Conservation (phyloP, 2,888 invertebrate species). For the Drosophila parthenogenetica region DNA sequence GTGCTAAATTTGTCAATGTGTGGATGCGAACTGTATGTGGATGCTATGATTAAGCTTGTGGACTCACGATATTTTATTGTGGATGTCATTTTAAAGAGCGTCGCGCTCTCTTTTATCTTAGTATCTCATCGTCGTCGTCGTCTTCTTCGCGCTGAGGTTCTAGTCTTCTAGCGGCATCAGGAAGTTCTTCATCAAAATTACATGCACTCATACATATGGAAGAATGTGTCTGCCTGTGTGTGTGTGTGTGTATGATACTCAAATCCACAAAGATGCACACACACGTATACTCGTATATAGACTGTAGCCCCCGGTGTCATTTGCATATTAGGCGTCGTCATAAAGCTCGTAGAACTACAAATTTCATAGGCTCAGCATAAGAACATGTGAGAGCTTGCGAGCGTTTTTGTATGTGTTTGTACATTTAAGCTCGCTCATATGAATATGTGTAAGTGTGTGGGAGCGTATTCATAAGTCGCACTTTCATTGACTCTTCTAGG, state of each 20-base stretch:
- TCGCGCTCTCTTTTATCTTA: constrained; percentile 45
- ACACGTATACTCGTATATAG: neutral
- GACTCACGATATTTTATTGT: constrained; percentile 34
- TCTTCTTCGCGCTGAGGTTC: neutral
- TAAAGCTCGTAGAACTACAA: constrained; percentile 29
- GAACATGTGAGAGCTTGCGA: neutral
- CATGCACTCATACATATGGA: constrained; percentile 46
- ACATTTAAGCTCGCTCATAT: neutral
- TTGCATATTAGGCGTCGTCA: constrained; percentile 59
- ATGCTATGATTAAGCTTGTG: constrained; percentile 57
- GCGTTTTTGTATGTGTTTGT: too few relatives aligned
- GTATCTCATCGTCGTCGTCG: constrained; percentile 31
- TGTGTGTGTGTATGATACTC: constrained; percentile 12
- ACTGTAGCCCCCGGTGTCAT: constrained; percentile 39
- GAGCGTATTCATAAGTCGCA: constrained; percentile 46
- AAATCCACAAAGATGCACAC: too few relatives aligned
- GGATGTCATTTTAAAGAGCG: constrained; percentile 54
- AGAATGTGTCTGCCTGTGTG: constrained; percentile 17
- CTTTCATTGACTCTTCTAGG: constrained; percentile 55
- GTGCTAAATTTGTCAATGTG: constrained; percentile 16
- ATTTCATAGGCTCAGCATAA: constrained; percentile 30
- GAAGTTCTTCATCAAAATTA: constrained; percentile 76
- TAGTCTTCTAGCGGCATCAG: constrained; percentile 63
- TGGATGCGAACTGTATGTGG: constrained; percentile 37
- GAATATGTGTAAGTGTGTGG: neutral